phyloP scores from a whole-genome alignment of 2,113 vertebrate species.

The Amazona guildingii region DNA sequence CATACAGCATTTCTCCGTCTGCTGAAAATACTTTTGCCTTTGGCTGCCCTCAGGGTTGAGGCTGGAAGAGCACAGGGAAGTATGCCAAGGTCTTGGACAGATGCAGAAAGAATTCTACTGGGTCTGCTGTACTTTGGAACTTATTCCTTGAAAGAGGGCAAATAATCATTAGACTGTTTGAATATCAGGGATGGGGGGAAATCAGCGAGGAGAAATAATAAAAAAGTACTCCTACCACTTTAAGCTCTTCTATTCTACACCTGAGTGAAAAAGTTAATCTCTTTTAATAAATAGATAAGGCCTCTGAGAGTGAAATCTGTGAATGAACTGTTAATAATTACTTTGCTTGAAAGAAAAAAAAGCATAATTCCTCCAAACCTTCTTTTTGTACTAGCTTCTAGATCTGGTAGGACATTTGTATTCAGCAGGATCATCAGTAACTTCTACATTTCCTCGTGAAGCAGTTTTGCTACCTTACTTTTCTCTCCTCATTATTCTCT shows the following conservation, averaged over 20 bases:
- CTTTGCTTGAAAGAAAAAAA: background rate
- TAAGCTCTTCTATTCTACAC: background rate
- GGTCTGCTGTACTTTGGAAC: background rate
- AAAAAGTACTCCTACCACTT: background rate
- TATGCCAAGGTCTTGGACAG: background rate
- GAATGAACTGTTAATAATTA: background rate
- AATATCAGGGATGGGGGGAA: background rate
- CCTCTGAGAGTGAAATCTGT: background rate
- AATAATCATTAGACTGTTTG: background rate
- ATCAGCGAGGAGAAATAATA: background rate
- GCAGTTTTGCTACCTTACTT: background rate
- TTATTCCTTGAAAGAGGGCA: background rate
- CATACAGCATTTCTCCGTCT: constrained; percentile 29
- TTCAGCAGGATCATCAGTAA: background rate
- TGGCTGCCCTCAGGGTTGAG: constrained; percentile 38
- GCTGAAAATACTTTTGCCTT: constrained; percentile 48
- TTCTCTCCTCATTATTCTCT: background rate
- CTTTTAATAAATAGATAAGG: background rate
- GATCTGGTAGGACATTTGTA: background rate
- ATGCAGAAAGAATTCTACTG: background rate
- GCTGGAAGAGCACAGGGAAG: background rate
- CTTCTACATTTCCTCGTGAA: background rate
- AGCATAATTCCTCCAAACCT: background rate
- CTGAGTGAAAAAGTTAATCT: background rate
- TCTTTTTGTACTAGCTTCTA: background rate